These are phyloP conservation scores for Drosophila erecta DNA, from an alignment of 1,140 invertebrate genomes.

Conservation along the genomic window DNA sequence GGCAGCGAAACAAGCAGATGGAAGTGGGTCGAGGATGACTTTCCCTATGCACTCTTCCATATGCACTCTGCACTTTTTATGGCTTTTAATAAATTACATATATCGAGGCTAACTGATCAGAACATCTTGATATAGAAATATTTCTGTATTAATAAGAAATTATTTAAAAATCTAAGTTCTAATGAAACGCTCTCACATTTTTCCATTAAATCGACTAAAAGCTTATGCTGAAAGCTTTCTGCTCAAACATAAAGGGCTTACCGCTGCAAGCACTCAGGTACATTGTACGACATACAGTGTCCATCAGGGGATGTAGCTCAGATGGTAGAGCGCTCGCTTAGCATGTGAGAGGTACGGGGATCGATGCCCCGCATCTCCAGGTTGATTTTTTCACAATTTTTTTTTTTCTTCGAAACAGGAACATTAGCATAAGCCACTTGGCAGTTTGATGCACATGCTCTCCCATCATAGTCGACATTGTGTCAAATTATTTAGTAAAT, in stretches of 20 bases:
- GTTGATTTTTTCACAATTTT: slow-evolving; percentile 3
- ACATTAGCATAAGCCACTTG: slow-evolving; percentile 13
- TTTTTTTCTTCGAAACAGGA: slow-evolving; percentile 10
- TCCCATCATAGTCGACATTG: slow-evolving; percentile 35
- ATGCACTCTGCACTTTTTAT: not conserved
- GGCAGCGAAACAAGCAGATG: slow-evolving; percentile 14
- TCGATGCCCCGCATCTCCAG: slow-evolving; percentile 88
- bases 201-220: slow-evolving; percentile 7
- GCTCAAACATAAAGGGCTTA: slow-evolving; percentile 4
- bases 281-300: rapidly evolving
- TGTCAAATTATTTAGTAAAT: slow-evolving; percentile 57
- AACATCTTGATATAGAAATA: too few species aligned
- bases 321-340: slow-evolving; percentile 93
- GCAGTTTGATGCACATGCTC: slow-evolving; percentile 36
- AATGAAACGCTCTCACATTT: too few species aligned
- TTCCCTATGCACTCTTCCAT: not conserved
- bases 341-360: slow-evolving; percentile 93
- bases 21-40: not conserved
- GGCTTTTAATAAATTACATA: not conserved
- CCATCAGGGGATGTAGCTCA: slow-evolving; percentile 73
- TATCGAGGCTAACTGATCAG: too few species aligned
- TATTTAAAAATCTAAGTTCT: too few species aligned
- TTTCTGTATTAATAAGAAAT: not conserved
- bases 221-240: slow-evolving; percentile 39
- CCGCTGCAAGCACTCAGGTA: not conserved